Evolutionary conservation across 2,113 vertebrate genomes (phyloP).

Genomic region (Cepphus grylle): DNA sequence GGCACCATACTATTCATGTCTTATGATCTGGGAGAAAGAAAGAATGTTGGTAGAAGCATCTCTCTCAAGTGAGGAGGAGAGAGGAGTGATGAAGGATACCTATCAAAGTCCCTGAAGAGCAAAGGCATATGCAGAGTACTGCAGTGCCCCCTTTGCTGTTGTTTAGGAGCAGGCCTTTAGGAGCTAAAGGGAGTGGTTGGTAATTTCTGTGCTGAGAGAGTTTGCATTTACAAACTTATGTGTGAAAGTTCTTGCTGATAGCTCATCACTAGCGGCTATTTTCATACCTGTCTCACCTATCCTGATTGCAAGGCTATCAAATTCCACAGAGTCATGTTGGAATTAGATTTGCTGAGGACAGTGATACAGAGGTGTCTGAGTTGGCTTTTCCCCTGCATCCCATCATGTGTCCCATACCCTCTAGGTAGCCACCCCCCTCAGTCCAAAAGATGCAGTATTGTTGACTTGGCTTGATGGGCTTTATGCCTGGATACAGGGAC

Average conservation of each 20-base stretch:
- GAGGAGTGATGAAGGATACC: too few species aligned
- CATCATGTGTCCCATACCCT: neutral
- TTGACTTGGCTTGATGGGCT: neutral
- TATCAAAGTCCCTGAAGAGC: neutral
- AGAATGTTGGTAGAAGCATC: neutral
- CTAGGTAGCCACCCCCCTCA: neutral
- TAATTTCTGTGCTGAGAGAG: too few species aligned
- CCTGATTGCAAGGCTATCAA: neutral
- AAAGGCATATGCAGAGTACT: neutral
- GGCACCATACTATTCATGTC: too few species aligned
- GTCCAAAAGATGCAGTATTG: neutral
- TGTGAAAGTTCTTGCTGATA: neutral
- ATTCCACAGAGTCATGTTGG: neutral
- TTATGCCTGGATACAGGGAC: neutral
- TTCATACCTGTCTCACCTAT: neutral
- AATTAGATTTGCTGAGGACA: neutral
- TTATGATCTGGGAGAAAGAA: neutral
- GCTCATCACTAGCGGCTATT: neutral
- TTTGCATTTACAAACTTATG: too few species aligned
- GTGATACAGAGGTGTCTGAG: neutral
- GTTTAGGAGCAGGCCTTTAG: neutral
- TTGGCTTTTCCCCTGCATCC: neutral
- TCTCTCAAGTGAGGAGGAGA: too few species aligned
- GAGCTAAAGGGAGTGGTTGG: too few species aligned
- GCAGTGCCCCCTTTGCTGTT: rapidly evolving